Evolutionary conservation across 2,888 invertebrate genomes (phyloP), one percentile per base, ranked within the genome.

Genomic region (Nipponacmea schrenckii): DNA sequence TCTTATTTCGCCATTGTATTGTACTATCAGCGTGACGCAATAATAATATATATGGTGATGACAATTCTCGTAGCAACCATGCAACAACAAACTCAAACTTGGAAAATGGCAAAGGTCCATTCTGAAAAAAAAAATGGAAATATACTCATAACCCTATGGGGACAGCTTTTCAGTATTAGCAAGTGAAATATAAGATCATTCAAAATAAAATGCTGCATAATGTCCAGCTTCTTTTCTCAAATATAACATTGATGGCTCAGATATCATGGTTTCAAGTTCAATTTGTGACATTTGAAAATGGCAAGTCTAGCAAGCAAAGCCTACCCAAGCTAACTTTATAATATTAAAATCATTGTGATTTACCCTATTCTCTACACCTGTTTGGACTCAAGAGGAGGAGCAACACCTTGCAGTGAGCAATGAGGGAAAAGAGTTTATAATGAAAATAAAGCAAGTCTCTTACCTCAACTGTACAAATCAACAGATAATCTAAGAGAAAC

Each of bases 401-500:
- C 31, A 31, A 31, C 5, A 5, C 31, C 31, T 3, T 31, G 31
- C 31, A 31, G 3, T 31, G 31, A 3, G 31, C 31, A 31, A 31
- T 31, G 31, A 5, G 31, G 31, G 5, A n/a, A n/a, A n/a, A n/a
- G n/a, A n/a, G n/a, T n/a, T n/a, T n/a, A n/a, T n/a, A 31, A 31
- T 31, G 2, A 31, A 31, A 4, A 31, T n/a, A 20, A 64, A 26
- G 7, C 12, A 56, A 63, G 7, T 26, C 15, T 71, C 80, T 73
- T 74, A 84, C 84, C 82, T 83, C 76, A 12, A 81, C 77, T 26
- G 79, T 74, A 20, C 74, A 77, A 83, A 98, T 91, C 83, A 99
- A 92, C 84, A 95, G 91, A 94, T 97, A 99, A 91, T 99, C 99
- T 80, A 95, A 93, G 81, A 97, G 92, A 89, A 98, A 96, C 99